Evolutionary conservation across 2,113 vertebrate species (phyloP), one percentile per base, ranked within the genome.

Genomic region (Emydocephalus ijimae): DNA sequence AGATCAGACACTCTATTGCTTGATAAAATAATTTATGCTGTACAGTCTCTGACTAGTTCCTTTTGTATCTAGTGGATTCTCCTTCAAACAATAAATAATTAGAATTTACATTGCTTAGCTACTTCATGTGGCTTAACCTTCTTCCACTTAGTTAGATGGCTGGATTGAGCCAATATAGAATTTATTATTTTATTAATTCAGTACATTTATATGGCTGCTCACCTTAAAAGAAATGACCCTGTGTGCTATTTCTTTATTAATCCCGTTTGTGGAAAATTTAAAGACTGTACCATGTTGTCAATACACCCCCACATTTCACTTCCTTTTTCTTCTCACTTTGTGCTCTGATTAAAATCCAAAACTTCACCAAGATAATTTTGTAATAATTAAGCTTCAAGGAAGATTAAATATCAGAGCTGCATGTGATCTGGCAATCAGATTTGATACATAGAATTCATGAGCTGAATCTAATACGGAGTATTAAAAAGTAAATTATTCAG

Each of bases 401-500:
- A 94, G 91, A 95, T 95, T 95, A 93, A 94, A 91, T 93, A n/a
- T 81, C 93, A 94, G 94, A 96, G 93, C 92, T 94, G 92, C 94
- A 96, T 97, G 95, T 93, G 69, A 96, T 96, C 95, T 96, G 95
- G 96, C 97, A 96, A 94, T 95, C 94, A 95, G 88, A 94, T 93
- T 89, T 96, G 93, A 93, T 94, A 21, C 81, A 95, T 91, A 95
- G 91, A 93, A 96, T 96, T 95, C 93, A 97, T 96, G 96, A 96
- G 94, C 96, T 95, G 96, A 96, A 96, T 97, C 94, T 87, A 96
- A 96, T 96, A 94, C 15, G 74, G 90, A 90, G 93, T 96, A 96
- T 97, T 97, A 96, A 95, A 95, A 64, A 90, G 61, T 52, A 94
- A 94, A 94, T 94, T 93, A 95, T 94, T 96, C 81, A 89, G 94